Evolutionary conservation across 2,797 vertebrate species (phyloP).

Genomic region (Smutsia temminckii): DNA sequence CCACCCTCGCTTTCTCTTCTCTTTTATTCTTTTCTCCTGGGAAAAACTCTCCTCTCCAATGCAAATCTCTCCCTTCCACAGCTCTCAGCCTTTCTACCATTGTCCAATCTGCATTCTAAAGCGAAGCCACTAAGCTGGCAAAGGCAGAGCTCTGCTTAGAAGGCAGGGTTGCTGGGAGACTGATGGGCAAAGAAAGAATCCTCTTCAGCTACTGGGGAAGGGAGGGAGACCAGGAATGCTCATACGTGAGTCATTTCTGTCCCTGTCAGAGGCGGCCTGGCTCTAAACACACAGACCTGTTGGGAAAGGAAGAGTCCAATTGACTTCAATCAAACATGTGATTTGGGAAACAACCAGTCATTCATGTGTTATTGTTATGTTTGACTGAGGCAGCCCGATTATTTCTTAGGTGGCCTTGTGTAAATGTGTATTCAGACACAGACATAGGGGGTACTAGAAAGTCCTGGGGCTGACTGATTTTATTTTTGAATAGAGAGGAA

Average conservation of each 20-base stretch:
- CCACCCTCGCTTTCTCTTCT: neutral
- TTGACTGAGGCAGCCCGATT: neutral
- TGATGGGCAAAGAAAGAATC: neutral
- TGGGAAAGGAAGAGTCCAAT: neutral
- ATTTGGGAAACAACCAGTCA: neutral
- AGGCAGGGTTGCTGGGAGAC: slow-evolving; percentile 18
- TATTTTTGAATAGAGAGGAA: neutral
- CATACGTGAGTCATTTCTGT: neutral
- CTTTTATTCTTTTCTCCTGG: neutral
- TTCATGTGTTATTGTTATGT: neutral
- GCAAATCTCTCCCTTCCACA: neutral
- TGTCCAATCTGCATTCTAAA: neutral
- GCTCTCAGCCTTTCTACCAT: neutral
- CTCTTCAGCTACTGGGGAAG: neutral
- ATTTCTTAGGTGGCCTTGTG: neutral
- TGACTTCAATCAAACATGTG: neutral
- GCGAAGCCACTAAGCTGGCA: neutral
- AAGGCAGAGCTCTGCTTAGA: neutral
- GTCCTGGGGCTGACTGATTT: neutral
- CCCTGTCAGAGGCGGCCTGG: neutral
- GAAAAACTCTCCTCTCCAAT: neutral
- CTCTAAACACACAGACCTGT: neutral
- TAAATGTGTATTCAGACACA: neutral
- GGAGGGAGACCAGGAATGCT: neutral
- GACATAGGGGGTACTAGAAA: neutral